Evolutionary conservation across 2,888 invertebrate species (phyloP).

Genomic region (Drosophila atripex): DNA sequence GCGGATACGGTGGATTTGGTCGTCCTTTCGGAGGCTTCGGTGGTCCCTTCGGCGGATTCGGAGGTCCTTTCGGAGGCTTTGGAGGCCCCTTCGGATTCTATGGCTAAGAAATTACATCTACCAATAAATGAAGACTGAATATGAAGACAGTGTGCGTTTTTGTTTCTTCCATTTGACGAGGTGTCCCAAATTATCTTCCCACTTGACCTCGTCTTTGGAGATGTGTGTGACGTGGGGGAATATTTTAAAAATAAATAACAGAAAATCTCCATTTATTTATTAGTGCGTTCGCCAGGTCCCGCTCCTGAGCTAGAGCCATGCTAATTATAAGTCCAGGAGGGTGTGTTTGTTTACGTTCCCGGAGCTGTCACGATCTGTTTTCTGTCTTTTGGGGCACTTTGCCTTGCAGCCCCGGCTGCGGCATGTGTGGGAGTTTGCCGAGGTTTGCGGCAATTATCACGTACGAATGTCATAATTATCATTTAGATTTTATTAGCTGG

Average conservation of each 20-base stretch:
- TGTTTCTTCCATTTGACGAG: conserved; percentile 13
- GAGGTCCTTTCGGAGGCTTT: conserved; percentile 22
- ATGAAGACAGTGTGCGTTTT: conserved; percentile 2
- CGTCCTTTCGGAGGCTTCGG: conserved; percentile 18
- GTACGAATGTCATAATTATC: conserved; percentile 83
- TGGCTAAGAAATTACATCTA: conserved; percentile 11
- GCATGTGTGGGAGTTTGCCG: conserved; percentile 51
- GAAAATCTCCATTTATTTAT: conserved; percentile 73
- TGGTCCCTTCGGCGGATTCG: conserved; percentile 10
- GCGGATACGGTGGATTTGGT: conserved; percentile 18
- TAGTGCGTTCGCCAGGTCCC: conserved; percentile 46
- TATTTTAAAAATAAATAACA: conserved; percentile 77
- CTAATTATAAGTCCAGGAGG: conserved; percentile 64
- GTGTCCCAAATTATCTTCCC: conserved; percentile 47
- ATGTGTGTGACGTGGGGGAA: conserved; percentile 55
- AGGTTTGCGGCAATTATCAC: conserved; percentile 81
- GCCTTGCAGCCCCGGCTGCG: conserved; percentile 14
- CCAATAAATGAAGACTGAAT: conserved; percentile 42
- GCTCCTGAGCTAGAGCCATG: conserved; percentile 41
- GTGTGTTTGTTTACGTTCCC: conserved; percentile 67
- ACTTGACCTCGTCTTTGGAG: conserved; percentile 76
- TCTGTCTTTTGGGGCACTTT: conserved; percentile 52
- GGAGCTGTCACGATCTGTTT: conserved; percentile 63
- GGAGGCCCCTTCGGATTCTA: conserved; percentile 8
- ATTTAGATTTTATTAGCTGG: conserved; percentile 77